phyloP scores from a whole-genome alignment of 2,888 invertebrate genomes.

The Autographa gamma region DNA sequence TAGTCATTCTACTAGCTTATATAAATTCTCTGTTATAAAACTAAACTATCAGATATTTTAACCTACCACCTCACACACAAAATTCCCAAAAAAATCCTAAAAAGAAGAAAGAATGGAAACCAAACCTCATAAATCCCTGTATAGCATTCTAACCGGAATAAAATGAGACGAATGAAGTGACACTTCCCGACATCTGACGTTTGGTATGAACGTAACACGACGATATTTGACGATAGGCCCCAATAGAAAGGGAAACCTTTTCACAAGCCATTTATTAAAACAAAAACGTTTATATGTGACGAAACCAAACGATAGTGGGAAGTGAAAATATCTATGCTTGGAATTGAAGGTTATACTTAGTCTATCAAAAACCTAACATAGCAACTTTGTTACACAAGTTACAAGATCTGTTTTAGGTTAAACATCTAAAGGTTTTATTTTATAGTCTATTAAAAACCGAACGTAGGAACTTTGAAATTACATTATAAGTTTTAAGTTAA shows the following conservation, averaged over 20 bases:
- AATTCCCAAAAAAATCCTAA: neutral
- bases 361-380: neutral
- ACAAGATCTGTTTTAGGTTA: no score
- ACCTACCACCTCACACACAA: neutral
- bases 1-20: neutral
- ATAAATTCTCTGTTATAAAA: neutral
- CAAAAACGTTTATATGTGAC: constrained; percentile 6
- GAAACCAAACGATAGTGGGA: neutral
- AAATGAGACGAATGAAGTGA: constrained; percentile 21
- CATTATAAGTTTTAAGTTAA: no score
- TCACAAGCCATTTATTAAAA: constrained; percentile 12
- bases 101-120: neutral
- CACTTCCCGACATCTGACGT: constrained; percentile 18
- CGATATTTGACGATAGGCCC: constrained; percentile 21
- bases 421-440: no score
- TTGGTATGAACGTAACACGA: constrained; percentile 17
- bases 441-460: neutral
- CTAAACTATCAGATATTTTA: neutral
- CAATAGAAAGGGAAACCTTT: constrained; percentile 1
- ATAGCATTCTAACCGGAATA: constrained; percentile 15
- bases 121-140: constrained; percentile 18
- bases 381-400: no score
- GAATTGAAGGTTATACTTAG: neutral
- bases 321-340: neutral
- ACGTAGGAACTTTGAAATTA: no score